Conservation (phyloP, 2,113 vertebrate species). For the Riparia riparia region DNA sequence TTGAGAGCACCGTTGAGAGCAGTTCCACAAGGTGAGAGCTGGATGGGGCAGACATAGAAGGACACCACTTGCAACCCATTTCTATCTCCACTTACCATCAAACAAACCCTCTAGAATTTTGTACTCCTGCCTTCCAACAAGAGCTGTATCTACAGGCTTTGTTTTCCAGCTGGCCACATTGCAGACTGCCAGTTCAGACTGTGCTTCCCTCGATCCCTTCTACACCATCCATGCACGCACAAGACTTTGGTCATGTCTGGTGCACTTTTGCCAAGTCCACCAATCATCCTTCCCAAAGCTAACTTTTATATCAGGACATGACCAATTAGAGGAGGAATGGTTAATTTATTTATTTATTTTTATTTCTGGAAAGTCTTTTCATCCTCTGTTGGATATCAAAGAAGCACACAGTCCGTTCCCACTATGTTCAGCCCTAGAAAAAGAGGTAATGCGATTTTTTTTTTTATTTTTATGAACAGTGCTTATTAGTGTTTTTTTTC, state of each 20-base stretch:
- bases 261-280: background rate
- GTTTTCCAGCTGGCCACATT: background rate
- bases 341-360: background rate
- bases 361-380: conserved; percentile 22
- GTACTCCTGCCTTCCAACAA: background rate
- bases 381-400: conserved; percentile 16
- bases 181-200: background rate
- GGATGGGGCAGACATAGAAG: conserved; percentile 34
- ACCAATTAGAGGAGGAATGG: background rate
- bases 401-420: conserved; percentile 36
- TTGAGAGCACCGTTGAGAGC: background rate
- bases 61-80: background rate
- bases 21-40: background rate
- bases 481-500: conserved; percentile 52
- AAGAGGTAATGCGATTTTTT: conserved; percentile 59
- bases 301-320: conserved; percentile 3
- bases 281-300: background rate
- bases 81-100: conserved; percentile 20
- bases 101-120: conserved; percentile 24
- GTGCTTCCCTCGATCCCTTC: conserved; percentile 20
- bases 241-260: conserved; percentile 27
- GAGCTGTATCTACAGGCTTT: background rate
- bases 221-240: background rate
- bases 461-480: conserved; percentile 45
- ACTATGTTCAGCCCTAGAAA: conserved; percentile 44